Conservation (phyloP, 2,113 vertebrate genomes). For the Synodontis membranacea region DNA sequence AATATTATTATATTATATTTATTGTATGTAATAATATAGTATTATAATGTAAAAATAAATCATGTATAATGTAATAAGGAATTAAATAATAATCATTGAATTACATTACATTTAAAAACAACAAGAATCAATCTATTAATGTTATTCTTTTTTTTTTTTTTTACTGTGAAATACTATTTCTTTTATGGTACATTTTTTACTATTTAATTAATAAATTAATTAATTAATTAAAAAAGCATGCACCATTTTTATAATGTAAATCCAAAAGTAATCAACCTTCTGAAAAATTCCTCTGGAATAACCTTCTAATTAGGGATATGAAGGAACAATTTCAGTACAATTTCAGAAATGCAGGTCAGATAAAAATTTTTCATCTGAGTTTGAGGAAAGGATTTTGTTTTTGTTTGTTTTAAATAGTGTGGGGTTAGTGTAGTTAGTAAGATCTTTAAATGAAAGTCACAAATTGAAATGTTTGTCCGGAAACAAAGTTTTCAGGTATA, state of each 20-base stretch:
- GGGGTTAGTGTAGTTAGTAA: not conserved
- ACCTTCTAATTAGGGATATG: not conserved
- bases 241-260: not conserved
- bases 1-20: no score
- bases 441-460: not conserved
- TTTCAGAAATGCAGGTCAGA: not conserved
- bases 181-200: no score
- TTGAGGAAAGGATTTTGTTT: no score
- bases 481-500: no score
- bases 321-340: not conserved
- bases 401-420: not conserved
- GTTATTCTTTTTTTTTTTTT: not conserved
- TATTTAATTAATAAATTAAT: not conserved
- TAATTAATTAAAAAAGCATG: not conserved
- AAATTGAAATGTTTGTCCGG: no score
- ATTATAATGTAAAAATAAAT: no score
- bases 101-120: no score
- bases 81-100: no score
- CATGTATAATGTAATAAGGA: no score
- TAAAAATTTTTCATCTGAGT: not conserved
- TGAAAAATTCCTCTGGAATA: not conserved
- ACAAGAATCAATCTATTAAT: not conserved
- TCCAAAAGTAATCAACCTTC: not conserved
- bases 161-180: no score
- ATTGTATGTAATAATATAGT: no score